Base-by-base conservation (phyloP, 1,140 invertebrate species). In the Halesus radiatus region DNA sequence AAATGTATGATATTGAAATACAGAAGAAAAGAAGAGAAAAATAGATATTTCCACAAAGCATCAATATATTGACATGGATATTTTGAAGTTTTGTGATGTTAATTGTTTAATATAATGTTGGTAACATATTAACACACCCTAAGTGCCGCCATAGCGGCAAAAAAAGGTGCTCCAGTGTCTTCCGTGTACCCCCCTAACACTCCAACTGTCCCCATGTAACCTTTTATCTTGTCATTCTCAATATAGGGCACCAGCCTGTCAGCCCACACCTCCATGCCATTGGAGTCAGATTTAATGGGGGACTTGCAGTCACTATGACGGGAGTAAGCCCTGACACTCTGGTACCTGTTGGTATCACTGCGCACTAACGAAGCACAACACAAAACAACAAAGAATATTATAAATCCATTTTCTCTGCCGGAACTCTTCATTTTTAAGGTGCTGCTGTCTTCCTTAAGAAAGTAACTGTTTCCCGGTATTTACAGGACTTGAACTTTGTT, bases 141-240 rank as follows among this genome's bases (percentile, higher is more conserved):
- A 23, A 82, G 66, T 10, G 78, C 78, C 5, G 58, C 72, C 6
- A 79, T 79, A 3, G 78, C 81, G 3, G 81, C 62, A 26, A 82
- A 79, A 22, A 78, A 82, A 20, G 78, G 60, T 29, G 66, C 29
- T 15, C 72, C 74, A 15, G 66, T 15, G 23, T 60, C 16, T 18
- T 77, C 53, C 0, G 7, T 4, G 45, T 32, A 50, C 16, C 81
- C 81, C 3, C 81, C 81, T 0, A 82, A 18, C 3, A 82, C 52
- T 4, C 72, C 77, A 2, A 82, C 52, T 1, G 81, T 82, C 10
- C 81, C 81, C 54, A 73, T 52, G 58, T 50, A 80, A n/a, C 81
- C 81, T 26, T 76, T 79, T 8, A 74, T 45, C 22, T 32, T 13
- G 54, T 54, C n/a, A 13, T 60, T 37, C 32, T 58, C 23, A 8